Evolutionary conservation across 1,140 invertebrate genomes (phyloP).

Genomic region (Platorchestia sp.): DNA sequence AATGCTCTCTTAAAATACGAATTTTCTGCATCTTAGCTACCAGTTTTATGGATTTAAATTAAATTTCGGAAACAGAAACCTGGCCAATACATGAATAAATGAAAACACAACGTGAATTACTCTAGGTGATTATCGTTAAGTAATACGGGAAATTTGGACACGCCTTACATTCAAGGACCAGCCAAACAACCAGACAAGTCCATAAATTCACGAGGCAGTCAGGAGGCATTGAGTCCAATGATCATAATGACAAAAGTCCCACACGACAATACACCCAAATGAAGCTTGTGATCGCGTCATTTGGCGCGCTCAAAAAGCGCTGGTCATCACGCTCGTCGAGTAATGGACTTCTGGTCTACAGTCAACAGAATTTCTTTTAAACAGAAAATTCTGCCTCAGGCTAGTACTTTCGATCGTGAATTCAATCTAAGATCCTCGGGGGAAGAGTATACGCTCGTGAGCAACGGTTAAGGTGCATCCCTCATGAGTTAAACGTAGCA

Average conservation of each 20-base stretch:
- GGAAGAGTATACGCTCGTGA: no score
- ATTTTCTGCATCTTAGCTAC: no score
- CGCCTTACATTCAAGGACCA: background rate
- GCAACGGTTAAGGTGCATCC: no score
- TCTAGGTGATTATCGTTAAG: background rate
- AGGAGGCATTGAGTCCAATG: background rate
- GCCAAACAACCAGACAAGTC: background rate
- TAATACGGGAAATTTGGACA: background rate
- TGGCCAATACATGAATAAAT: no score
- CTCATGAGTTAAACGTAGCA: no score
- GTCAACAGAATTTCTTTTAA: background rate
- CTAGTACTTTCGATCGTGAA: background rate
- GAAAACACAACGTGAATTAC: no score
- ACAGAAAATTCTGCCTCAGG: background rate
- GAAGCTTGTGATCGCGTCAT: background rate
- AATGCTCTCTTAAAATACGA: no score
- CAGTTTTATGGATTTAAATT: no score
- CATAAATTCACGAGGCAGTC: background rate
- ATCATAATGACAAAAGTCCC: background rate
- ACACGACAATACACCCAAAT: background rate
- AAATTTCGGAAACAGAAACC: no score
- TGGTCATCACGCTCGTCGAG: background rate
- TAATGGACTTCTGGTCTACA: background rate
- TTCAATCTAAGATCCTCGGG: background rate
- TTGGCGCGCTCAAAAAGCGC: background rate